Evolutionary conservation across 2,797 vertebrate species (phyloP), one percentile per base, ranked within the genome.

Genomic region (Muscicapa comitata): DNA sequence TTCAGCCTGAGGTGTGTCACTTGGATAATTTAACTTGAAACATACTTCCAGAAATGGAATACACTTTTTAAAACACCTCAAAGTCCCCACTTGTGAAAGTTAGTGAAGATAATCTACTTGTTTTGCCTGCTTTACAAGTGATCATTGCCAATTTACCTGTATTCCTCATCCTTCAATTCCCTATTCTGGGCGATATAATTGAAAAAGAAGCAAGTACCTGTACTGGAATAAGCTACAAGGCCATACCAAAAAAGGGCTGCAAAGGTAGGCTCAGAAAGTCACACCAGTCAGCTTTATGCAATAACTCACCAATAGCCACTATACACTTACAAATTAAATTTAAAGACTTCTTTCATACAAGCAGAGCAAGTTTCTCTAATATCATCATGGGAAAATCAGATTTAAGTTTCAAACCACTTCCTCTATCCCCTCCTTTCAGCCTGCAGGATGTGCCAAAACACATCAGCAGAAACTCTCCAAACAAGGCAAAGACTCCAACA

Each of bases 11-110:
- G 24, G 37, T 35, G 40, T 12, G 26, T 68, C 26, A 84, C 24
- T 42, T 31, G 8, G 15, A 37, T 50, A 66, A 53, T 5, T 55
- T 35, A 33, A 8, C 28, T 26, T 54, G 43, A 70, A 74, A 77
- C 6, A 20, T 4, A 63, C 20, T 53, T 67, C n/a, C 40, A 88
- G 57, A 59, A 77, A 40, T 3, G 2, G 28, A 78, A 68, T 9
- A 20, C 1, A 13, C 5, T 28, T 53, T 65, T 28, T 3, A 13
- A 28, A 62, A 62, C 11, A 45, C 14, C 26, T 61, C 7, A 0
- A 1, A 61, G 55, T n/a, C 4, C 4, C 31, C 28, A 33, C 2
- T 14, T 24, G 45, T 21, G 38, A 74, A 74, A 53, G 25, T 31
- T 15, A 4, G 6, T 42, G 18, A 77, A 79, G 5, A 33, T 57